Conservation (phyloP, 1,140 invertebrate genomes). For the Trichoplusia ni region DNA sequence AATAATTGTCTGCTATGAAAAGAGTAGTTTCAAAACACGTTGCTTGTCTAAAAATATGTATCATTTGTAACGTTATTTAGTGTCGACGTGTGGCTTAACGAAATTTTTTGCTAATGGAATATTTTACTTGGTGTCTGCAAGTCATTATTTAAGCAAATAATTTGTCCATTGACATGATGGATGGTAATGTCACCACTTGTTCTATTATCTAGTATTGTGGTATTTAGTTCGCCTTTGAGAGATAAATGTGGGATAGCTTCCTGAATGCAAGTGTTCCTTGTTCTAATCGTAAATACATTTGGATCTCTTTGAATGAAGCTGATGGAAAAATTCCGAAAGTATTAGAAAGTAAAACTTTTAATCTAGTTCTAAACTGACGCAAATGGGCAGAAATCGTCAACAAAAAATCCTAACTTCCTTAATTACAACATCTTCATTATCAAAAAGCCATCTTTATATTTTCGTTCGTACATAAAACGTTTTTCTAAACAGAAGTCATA, state of each 20-base stretch:
- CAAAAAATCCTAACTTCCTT: no score
- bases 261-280: conserved; percentile 40
- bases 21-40: background rate
- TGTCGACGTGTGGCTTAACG: conserved; percentile 12
- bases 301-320: no score
- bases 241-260: conserved; percentile 51
- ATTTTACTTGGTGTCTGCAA: conserved; percentile 40
- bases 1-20: conserved; percentile 18
- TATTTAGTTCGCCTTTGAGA: conserved; percentile 55
- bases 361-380: no score
- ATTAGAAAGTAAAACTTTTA: no score
- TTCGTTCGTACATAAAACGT: no score
- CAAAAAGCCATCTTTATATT: no score
- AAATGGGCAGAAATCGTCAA: no score
- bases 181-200: conserved; percentile 50
- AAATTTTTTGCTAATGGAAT: conserved; percentile 18
- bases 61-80: conserved; percentile 29
- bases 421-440: no score
- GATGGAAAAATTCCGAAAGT: no score
- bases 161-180: conserved; percentile 57
- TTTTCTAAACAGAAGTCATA: no score
- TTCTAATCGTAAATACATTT: conserved; percentile 13
- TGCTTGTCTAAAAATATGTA: conserved; percentile 31
- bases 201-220: conserved; percentile 52
- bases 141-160: conserved; percentile 53